Evolutionary conservation across 2,113 vertebrate genomes (phyloP).

Genomic region (Amazona vittata): DNA sequence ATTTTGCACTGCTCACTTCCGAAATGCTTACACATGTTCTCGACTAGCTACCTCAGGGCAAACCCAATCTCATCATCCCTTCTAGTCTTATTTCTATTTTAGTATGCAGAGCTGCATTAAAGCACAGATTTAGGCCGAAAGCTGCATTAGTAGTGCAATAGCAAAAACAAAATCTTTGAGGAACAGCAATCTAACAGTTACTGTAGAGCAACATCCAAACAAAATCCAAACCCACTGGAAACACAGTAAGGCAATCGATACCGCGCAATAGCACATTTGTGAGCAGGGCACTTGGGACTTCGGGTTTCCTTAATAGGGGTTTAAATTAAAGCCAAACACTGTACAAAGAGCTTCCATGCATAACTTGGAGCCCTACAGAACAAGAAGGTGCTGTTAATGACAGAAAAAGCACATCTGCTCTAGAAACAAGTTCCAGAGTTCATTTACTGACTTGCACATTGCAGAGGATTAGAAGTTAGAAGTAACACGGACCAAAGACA

Average conservation of each 20-base stretch:
- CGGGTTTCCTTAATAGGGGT: background rate
- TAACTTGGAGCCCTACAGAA: background rate
- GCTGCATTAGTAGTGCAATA: background rate
- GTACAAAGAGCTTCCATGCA: background rate
- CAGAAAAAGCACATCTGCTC: background rate
- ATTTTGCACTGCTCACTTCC: background rate
- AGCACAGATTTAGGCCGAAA: slow-evolving; percentile 39
- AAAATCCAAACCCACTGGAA: background rate
- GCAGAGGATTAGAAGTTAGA: background rate
- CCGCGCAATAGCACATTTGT: background rate
- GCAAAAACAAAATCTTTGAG: background rate
- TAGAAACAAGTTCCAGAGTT: background rate
- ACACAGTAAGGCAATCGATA: background rate
- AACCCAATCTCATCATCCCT: background rate
- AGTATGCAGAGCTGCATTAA: slow-evolving; percentile 6
- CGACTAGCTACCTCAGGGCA: background rate
- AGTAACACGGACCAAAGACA: background rate
- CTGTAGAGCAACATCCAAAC: background rate
- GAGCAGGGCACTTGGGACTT: background rate
- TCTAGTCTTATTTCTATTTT: slow-evolving; percentile 23
- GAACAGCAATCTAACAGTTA: background rate
- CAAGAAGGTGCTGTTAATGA: background rate
- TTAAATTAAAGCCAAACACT: background rate
- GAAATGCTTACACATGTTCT: background rate
- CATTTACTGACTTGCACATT: background rate